Percentiles rank a stretch among this genome's conserved stretches.
phyloP scores from a whole-genome alignment of 2,888 invertebrate genomes.

The Mythimna impura region DNA sequence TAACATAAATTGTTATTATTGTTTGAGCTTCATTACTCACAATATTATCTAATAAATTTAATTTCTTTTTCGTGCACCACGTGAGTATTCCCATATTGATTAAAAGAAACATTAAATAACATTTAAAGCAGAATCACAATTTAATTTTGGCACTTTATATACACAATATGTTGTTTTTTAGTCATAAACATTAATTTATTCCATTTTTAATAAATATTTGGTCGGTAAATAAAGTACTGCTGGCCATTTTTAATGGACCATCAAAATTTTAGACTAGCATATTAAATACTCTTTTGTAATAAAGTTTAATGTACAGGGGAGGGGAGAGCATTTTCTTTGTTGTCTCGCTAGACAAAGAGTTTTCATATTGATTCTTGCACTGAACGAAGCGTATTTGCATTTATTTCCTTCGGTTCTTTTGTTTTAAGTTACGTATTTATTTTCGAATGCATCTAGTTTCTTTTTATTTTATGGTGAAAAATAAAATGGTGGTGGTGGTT shows the following conservation, averaged over 20 bases:
- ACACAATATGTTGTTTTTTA: background rate
- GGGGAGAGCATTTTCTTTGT: constrained; percentile 44
- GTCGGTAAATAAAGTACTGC: background rate
- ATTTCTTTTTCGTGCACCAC: no score
- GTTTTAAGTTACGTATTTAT: constrained; percentile 1
- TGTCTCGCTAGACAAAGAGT: constrained; percentile 53
- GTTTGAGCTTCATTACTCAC: no score
- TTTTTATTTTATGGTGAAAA: background rate
- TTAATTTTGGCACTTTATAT: background rate
- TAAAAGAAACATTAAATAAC: background rate
- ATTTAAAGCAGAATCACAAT: background rate
- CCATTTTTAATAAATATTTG: constrained; percentile 7
- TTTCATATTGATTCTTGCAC: constrained; percentile 51
- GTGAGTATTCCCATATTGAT: background rate
- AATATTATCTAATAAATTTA: no score
- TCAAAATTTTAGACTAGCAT: constrained; percentile 16
- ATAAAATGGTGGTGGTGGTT: no score
- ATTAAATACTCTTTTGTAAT: constrained; percentile 31
- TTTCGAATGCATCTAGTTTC: background rate
- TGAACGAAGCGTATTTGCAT: constrained; percentile 46
- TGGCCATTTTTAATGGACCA: constrained; percentile 12
- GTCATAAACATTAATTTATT: background rate
- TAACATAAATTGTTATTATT: no score
- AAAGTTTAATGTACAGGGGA: constrained; percentile 8
- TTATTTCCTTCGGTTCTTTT: constrained; percentile 17